Base-by-base conservation (phyloP, 2,888 invertebrate species). In the Suillia variegata region DNA sequence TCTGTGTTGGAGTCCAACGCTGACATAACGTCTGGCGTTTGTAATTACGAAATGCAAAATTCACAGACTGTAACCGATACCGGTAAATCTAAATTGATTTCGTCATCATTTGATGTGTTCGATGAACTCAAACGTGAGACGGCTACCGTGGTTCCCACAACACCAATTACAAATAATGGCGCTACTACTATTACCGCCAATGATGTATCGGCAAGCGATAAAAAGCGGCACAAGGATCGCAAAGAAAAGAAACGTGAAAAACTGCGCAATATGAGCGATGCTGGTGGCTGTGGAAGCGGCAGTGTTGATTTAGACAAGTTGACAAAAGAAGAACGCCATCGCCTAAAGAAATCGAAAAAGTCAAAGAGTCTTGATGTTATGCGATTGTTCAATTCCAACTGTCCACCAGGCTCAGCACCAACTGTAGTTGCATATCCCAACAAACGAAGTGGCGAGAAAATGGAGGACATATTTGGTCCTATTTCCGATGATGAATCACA, bases 381-480 rank as follows among this genome's bases (percentile, higher is more conserved):
- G 1, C 71, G 76, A 0, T 58, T 69, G 12, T 69, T 67, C 60
- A 73, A 64, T 33, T 50, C 67, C 1, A 45, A 45, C 2, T n/a
- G n/a, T n/a, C 22, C 59, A n/a, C 45, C 58, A n/a, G 45, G 52
- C 13, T 26, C 50, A 1, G 52, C 57, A 2, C 47, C 61, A n/a
- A 13, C 54, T 1, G 26, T 17, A 49, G 22, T 49, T 47, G 13
- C 53, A 51, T 3, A 22, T 10, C 24, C 33, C 26, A 38, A 22
- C 15, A 87, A 89, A 70, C 87, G 90, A 62, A 91, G 90, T 67
- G 93, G 92, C n/a, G 92, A 88, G 22, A 91, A 92, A 81, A 91
- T 93, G 90, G 92, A 93, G 79, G 93, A 92, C 69, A 93, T 94
- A 62, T 94, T 94, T 81, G 94, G 93, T 0, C 91, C 93, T 12